Evolutionary conservation across 2,113 vertebrate genomes (phyloP).

Genomic region (Sylvia atricapilla): DNA sequence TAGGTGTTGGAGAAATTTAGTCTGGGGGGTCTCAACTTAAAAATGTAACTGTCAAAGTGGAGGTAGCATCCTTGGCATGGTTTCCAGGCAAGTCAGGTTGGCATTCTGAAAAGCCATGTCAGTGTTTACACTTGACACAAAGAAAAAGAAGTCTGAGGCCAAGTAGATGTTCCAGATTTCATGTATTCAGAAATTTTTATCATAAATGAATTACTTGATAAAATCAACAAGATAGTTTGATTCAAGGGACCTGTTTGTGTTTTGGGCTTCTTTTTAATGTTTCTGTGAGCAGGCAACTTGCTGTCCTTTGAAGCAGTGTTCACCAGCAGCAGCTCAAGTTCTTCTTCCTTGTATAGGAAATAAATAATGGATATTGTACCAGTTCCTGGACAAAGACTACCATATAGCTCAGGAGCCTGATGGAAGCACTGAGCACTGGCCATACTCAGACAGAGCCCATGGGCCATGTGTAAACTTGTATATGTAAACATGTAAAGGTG

Average conservation of each 20-base stretch:
- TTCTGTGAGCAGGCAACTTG: background rate
- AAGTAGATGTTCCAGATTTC: background rate
- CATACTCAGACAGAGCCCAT: background rate
- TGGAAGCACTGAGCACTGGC: background rate
- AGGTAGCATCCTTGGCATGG: background rate
- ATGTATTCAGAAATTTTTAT: background rate
- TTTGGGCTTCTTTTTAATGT: background rate
- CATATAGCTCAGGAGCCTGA: fast-evolving
- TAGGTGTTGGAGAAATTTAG: background rate
- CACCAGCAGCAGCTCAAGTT: background rate
- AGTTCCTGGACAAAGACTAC: background rate
- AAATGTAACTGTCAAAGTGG: background rate
- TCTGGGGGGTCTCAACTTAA: background rate
- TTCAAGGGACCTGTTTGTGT: background rate
- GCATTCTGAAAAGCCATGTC: background rate
- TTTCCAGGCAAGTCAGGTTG: background rate
- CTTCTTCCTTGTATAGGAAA: background rate
- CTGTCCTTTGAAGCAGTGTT: background rate
- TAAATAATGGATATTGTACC: background rate
- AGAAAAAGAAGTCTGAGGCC: background rate
- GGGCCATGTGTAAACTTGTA: background rate
- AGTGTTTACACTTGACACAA: background rate
- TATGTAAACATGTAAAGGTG: background rate
- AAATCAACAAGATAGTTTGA: background rate
- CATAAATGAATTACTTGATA: background rate